Evolutionary conservation across 1,140 invertebrate genomes (phyloP).

Genomic region (Zophobas morio): DNA sequence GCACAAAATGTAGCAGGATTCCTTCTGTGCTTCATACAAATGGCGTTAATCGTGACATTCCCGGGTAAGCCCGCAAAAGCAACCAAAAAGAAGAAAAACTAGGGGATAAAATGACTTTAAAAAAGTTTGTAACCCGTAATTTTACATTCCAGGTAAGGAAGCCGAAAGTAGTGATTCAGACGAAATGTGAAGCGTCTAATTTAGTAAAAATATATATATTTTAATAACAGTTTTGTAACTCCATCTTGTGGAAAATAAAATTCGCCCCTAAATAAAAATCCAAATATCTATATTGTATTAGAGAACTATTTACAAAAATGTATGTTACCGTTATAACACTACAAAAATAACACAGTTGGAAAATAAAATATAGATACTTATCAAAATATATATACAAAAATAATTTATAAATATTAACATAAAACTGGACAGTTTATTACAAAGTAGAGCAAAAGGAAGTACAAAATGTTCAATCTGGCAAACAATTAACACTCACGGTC

Average conservation of each 20-base stretch:
- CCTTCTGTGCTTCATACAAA: conserved; percentile 72
- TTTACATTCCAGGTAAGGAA: background rate
- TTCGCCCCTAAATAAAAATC: no score
- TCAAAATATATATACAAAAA: no score
- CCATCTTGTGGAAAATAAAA: no score
- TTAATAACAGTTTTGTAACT: no score
- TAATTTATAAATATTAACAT: no score
- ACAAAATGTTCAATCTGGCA: no score
- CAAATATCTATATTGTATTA: background rate
- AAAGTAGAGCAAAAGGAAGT: no score
- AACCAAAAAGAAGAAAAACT: conserved; percentile 16
- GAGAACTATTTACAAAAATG: conserved; percentile 12
- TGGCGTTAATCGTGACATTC: conserved; percentile 72
- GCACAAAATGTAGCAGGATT: conserved; percentile 80
- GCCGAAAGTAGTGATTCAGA: background rate
- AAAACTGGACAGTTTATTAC: no score
- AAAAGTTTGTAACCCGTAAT: background rate
- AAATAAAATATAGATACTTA: background rate
- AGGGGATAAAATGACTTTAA: background rate
- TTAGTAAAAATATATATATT: background rate
- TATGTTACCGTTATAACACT: background rate
- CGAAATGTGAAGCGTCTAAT: background rate
- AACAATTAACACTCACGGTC: no score
- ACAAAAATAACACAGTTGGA: background rate
- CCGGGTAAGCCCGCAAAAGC: background rate